Evolutionary conservation across 2,888 invertebrate species (phyloP), one percentile per base, ranked within the genome.

Genomic region (Eristalis arbustorum): DNA sequence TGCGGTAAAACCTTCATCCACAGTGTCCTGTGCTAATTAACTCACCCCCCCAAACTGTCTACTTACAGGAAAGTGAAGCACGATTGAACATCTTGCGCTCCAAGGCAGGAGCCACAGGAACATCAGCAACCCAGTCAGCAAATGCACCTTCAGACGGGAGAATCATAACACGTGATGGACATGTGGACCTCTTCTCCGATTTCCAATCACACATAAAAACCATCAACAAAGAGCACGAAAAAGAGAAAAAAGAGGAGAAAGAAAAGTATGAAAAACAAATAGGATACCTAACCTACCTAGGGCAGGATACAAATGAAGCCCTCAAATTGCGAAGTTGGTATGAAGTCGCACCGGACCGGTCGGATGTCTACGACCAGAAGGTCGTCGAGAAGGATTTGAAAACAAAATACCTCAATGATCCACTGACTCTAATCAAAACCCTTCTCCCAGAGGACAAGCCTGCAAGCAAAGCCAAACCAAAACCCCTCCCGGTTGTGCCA

Each of bases 181-280:
- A 98, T 90, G 95, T 98, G 0, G 98, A 98, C 93, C 95, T 98
- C 88, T 99, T 98, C 93, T 94, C 95, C 89, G 97, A 98, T 85
- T 93, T 97, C 75, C 98, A 98, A 92, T 95, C 96, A 90, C 96
- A 96, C 1, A 93, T 94, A 49, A 94, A 94, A 63, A 94, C 94
- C 89, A 95, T 95, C 0, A 99, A 99, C 91, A 95, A 94, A 90
- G 98, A 98, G 72, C 96, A 98, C 92, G 98, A 98, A 90, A 95
- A 95, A 87, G 99, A 99, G 91, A 95, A 96, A 88, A 98, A 97
- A 92, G 96, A 96, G 75, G 98, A 98, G 91, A 96, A 96, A 91
- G 98, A 99, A 92, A 98, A 98, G 90, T 98, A 98, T 94, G 99
- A 99, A 92, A 99, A 98, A 91, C 97, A 98, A 93, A 98, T 99